phyloP scores from a whole-genome alignment of 35 echinoderm and acorn worm genomes.

The Apostichopus japonicus region DNA sequence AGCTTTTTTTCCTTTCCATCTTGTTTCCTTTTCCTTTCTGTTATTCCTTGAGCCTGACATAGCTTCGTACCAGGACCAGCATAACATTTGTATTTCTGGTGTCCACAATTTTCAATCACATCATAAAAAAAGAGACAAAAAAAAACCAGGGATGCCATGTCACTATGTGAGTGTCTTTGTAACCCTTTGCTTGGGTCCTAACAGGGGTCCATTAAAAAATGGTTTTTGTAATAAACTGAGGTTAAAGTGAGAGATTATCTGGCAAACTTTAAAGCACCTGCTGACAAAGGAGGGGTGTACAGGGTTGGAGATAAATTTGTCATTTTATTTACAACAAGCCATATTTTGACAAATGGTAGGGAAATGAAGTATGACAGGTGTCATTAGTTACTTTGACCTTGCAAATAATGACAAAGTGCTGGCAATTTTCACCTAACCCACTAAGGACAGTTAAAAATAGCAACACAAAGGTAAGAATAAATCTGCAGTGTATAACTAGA shows the following conservation, averaged over 20 bases:
- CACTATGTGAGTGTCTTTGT: neutral
- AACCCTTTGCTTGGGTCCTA: constrained; percentile 40
- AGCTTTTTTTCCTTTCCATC: neutral
- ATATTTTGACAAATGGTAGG: neutral
- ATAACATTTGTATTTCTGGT: constrained; percentile 12
- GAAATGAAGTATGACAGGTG: constrained; percentile 9
- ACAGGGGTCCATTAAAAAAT: constrained; percentile 45
- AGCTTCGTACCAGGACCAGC: neutral
- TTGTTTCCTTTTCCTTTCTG: neutral
- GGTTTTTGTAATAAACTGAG: constrained; percentile 49
- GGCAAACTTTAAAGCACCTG: constrained; percentile 25
- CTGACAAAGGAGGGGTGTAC: neutral
- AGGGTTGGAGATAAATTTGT: constrained; percentile 34
- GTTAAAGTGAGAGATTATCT: constrained; percentile 14
- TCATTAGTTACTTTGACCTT: constrained; percentile 29
- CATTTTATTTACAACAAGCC: neutral
- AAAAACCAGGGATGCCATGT: neutral
- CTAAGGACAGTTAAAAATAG: too few relatives aligned
- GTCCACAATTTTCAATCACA: neutral
- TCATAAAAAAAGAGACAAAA: neutral
- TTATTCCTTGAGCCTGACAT: neutral
- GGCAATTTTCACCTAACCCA: too few relatives aligned
- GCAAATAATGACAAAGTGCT: neutral
- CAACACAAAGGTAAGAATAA: too few relatives aligned
- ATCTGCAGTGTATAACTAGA: too few relatives aligned